Evolutionary conservation across 2,113 vertebrate genomes (phyloP).

Genomic region (Symphodus melops): DNA sequence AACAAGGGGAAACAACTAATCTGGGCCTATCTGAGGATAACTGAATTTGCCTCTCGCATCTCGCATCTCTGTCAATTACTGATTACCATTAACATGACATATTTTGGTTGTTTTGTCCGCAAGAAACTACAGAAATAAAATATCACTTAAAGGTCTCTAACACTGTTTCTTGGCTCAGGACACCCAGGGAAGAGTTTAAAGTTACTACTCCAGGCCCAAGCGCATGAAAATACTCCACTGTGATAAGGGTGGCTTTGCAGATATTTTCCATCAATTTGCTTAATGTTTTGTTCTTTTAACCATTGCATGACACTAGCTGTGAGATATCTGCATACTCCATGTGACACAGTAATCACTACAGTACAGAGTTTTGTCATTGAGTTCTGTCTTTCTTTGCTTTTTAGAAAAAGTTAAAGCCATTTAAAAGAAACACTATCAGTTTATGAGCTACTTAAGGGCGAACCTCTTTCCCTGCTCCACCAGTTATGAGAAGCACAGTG

Average conservation of each 20-base stretch:
- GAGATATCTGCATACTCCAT: neutral
- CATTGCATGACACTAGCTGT: neutral
- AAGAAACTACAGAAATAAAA: neutral
- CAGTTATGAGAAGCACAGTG: conserved; percentile 33
- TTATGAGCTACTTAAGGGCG: conserved; percentile 21
- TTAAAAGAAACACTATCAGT: conserved; percentile 10
- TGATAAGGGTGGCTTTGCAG: too few species aligned
- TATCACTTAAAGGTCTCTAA: neutral
- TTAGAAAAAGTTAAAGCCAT: conserved; percentile 2
- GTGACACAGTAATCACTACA: too few species aligned
- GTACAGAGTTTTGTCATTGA: neutral
- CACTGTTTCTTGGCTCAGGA: neutral
- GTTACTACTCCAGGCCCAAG: neutral
- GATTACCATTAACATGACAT: too few species aligned
- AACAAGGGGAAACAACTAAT: neutral
- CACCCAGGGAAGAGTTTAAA: neutral
- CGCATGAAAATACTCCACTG: too few species aligned
- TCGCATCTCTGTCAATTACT: too few species aligned
- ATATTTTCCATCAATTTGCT: too few species aligned
- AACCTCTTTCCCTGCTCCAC: conserved; percentile 52
- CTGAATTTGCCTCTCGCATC: too few species aligned
- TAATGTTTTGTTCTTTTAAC: too few species aligned
- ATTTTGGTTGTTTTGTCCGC: neutral
- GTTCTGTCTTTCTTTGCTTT: neutral
- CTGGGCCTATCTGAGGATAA: too few species aligned